Conservation (phyloP, 2,113 vertebrate genomes). For the Vicugna pacos region DNA sequence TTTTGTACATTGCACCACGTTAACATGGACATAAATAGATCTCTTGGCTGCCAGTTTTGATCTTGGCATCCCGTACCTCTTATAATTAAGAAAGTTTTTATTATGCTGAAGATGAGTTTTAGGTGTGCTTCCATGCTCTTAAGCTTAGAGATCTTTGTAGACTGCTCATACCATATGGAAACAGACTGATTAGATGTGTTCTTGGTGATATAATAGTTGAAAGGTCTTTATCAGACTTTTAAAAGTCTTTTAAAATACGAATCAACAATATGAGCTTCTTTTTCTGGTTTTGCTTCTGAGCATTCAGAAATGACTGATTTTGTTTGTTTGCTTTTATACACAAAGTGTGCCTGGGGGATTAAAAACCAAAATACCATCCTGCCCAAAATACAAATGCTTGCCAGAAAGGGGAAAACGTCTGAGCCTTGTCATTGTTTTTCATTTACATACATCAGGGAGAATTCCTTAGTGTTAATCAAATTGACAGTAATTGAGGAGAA, state of each 20-base stretch:
- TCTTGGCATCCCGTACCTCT: slow-evolving; percentile 60
- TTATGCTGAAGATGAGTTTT: slow-evolving; percentile 52
- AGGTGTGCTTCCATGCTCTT: slow-evolving; percentile 6
- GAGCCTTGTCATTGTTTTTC: slow-evolving; percentile 18
- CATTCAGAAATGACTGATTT: slow-evolving; percentile 41
- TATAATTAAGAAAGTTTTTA: slow-evolving; percentile 62
- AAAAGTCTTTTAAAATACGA: background rate
- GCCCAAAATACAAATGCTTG: slow-evolving; percentile 11
- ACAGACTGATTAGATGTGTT: slow-evolving; percentile 51
- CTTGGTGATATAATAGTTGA: slow-evolving; percentile 50
- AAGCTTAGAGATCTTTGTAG: slow-evolving; percentile 19
- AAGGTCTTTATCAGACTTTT: background rate
- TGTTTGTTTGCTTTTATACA: slow-evolving; percentile 31
- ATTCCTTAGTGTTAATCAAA: slow-evolving; percentile 33
- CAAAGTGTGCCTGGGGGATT: background rate
- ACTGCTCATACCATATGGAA: background rate
- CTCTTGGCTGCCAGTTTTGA: slow-evolving; percentile 50
- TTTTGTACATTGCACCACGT: background rate
- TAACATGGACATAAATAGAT: slow-evolving; percentile 16
- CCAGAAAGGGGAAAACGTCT: background rate
- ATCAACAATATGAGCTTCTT: slow-evolving; percentile 18
- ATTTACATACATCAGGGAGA: background rate
- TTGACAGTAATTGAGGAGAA: background rate
- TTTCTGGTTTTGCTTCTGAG: background rate
- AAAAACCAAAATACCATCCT: background rate